Base-by-base conservation (phyloP, 2,113 vertebrate species). In the Ammospiza caudacuta region DNA sequence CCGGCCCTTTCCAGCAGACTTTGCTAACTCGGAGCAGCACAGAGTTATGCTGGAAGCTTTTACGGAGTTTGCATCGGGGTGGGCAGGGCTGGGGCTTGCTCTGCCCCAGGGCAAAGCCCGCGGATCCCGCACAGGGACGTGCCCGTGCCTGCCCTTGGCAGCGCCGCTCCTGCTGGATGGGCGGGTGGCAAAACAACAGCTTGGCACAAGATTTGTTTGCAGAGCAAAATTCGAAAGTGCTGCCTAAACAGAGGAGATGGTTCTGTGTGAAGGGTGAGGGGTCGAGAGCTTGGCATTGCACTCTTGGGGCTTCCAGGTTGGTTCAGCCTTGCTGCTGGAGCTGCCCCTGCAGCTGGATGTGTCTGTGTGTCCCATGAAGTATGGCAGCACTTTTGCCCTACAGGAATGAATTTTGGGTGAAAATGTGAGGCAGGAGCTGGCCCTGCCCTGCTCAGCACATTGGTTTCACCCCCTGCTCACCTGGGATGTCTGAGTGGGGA, bases 301-400 rank as follows among this genome's bases (percentile, higher is more conserved):
- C 20, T 72, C 22, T 35, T 20, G 33, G 25, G 51, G 13, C 15
- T 84, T 39, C 35, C 8, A 3, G 29, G 57, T n/a, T 54, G 37
- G 15, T n/a, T 63, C 14, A 18, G 5, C 52, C 22, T 23, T 15
- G 28, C 35, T 75, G 64, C 52, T 68, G 1, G 6, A 61, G 52
- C 47, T 29, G 57, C 52, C 9, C 41, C 51, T 19, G 24, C 46
- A 6, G 46, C 52, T 73, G 80, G 37, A 21, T 5, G 28, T 37
- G 46, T 23, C n/a, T 0, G 0, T 1, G 25, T 24, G 55, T 74
- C 51, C 43, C 1, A 7, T 1, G 5, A 37, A 7, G 35, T 19
- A 25, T 3, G 51, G 31, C 51, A 87, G 47, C 77, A 35, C 31
- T 16, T 20, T 16, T 55, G 67, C 39, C 39, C 63, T 21, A 39